These are phyloP conservation scores for Epizoanthus scotinus DNA, from an alignment of 92 coral and sea anemone species.

Conservation along the genomic window DNA sequence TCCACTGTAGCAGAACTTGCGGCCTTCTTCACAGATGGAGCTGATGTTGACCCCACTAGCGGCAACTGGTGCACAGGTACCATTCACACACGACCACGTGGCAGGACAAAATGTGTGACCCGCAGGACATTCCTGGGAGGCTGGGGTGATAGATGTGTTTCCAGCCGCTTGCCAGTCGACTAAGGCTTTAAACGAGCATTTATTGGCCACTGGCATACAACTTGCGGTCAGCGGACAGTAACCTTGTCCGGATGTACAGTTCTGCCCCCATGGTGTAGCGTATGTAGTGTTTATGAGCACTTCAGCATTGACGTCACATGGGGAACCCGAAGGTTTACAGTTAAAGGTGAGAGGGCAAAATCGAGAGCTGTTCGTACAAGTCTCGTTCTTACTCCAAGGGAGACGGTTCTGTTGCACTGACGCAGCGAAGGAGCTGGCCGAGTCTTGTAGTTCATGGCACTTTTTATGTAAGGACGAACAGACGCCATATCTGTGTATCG, in stretches of 20 bases:
- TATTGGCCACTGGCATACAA: conserved; percentile 20
- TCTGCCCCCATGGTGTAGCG: conserved; percentile 31
- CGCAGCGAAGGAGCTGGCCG: not conserved
- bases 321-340: conserved; percentile 21
- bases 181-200: conserved; percentile 26
- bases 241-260: conserved; percentile 19
- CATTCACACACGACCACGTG: conserved; percentile 14
- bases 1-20: not conserved
- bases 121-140: conserved; percentile 1
- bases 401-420: not conserved
- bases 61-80: conserved; percentile 3
- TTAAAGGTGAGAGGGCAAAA: conserved; percentile 28
- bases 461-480: conserved; percentile 5
- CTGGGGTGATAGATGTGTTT: conserved; percentile 19
- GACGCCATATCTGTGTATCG: not conserved
- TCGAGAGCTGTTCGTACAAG: conserved; percentile 21
- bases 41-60: conserved; percentile 6
- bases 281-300: not conserved
- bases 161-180: conserved; percentile 31
- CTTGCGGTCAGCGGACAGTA: conserved; percentile 37
- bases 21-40: conserved; percentile 13
- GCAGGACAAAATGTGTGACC: conserved; percentile 33
- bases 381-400: conserved; percentile 22
- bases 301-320: not conserved
- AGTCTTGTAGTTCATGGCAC: not conserved